Evolutionary conservation across 2,113 vertebrate species (phyloP).

Genomic region (Myrmophylax atrothorax): DNA sequence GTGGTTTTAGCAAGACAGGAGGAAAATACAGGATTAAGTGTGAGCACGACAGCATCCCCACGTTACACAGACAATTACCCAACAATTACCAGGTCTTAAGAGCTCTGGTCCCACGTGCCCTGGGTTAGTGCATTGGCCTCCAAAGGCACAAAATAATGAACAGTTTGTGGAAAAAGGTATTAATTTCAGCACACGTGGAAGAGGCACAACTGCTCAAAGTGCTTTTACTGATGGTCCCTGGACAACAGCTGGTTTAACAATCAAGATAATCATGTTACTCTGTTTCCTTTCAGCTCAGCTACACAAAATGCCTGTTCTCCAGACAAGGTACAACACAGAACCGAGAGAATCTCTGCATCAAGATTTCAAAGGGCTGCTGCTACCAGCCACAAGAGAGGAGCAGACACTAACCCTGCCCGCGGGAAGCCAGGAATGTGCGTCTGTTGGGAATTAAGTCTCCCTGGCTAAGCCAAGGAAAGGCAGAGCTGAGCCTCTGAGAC

Average conservation of each 20-base stretch:
- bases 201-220: neutral
- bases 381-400: neutral
- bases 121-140: neutral
- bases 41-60: neutral
- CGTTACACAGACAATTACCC: constrained; percentile 25
- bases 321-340: neutral
- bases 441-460: neutral
- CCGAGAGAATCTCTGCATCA: fast-evolving
- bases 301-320: neutral
- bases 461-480: neutral
- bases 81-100: constrained; percentile 17
- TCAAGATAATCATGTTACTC: neutral
- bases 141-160: constrained; percentile 23
- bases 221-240: constrained; percentile 14
- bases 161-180: constrained; percentile 26
- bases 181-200: constrained; percentile 15
- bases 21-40: neutral
- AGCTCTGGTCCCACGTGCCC: neutral
- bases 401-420: neutral
- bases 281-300: neutral
- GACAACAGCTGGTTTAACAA: constrained; percentile 12
- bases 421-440: neutral
- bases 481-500: neutral
- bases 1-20: neutral
- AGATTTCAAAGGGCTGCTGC: neutral